These are phyloP conservation scores for Andricus curvator DNA, from an alignment of 2,888 invertebrate species.

Conservation along the genomic window DNA sequence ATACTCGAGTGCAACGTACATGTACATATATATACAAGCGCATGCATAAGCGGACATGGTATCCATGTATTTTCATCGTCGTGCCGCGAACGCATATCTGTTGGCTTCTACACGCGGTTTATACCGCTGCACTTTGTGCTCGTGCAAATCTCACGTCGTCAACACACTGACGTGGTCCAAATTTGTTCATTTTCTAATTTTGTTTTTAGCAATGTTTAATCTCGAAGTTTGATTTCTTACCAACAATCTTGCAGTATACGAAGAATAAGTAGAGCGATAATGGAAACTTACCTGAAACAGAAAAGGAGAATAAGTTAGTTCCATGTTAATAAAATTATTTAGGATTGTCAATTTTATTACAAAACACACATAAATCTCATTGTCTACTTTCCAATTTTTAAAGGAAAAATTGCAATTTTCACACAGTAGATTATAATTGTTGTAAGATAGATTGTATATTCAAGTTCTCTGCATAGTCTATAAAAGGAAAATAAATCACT, in stretches of 20 bases:
- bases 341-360: background rate
- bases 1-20: background rate
- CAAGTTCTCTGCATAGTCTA: background rate
- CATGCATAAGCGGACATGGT: constrained; percentile 49
- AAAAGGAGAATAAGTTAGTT: background rate
- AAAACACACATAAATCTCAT: background rate
- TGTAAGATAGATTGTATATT: background rate
- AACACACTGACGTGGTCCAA: background rate
- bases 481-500: constrained; percentile 31
- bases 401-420: background rate
- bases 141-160: constrained; percentile 24
- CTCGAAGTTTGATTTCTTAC: background rate
- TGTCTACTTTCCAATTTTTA: background rate
- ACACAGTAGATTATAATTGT: constrained; percentile 8
- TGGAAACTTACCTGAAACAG: constrained; percentile 27
- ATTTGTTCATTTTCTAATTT: background rate
- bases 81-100: constrained; percentile 47
- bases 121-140: constrained; percentile 50
- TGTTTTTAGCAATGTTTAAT: background rate
- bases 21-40: constrained; percentile 26
- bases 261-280: background rate
- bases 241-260: background rate
- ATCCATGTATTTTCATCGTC: constrained; percentile 58
- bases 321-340: background rate
- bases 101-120: constrained; percentile 54